phyloP scores from a whole-genome alignment of 2,797 vertebrate genomes.

The Mus spretus region DNA sequence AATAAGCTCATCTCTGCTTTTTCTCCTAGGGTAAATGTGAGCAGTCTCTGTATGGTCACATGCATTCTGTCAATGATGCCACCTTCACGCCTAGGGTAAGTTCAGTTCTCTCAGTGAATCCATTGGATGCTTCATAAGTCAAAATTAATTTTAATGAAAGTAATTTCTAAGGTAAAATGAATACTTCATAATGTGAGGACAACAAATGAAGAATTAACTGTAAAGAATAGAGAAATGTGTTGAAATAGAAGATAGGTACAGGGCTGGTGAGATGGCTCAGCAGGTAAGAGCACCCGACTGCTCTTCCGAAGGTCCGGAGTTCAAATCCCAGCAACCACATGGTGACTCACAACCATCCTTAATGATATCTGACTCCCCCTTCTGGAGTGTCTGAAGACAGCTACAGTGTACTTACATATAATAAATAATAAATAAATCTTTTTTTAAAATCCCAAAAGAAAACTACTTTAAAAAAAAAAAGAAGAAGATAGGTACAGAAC shows the following conservation, averaged over 20 bases:
- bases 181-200: neutral
- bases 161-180: neutral
- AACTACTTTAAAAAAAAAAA: no score
- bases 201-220: neutral
- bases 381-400: no score
- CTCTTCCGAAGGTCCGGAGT: no score
- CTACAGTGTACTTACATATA: no score
- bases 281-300: no score
- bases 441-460: no score
- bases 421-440: no score
- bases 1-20: slow-evolving; percentile 31
- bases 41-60: slow-evolving; percentile 91
- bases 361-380: no score
- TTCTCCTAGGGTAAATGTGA: slow-evolving; percentile 86
- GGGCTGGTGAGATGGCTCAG: no score
- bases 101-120: neutral
- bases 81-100: slow-evolving; percentile 87
- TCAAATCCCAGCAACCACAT: no score
- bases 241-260: neutral
- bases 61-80: slow-evolving; percentile 91
- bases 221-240: neutral
- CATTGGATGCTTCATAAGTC: neutral
- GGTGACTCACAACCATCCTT: no score
- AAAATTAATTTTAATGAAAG: slow-evolving; percentile 22
- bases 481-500: neutral